Conservation (phyloP, 2,113 vertebrate species). For the Carassius auratus region DNA sequence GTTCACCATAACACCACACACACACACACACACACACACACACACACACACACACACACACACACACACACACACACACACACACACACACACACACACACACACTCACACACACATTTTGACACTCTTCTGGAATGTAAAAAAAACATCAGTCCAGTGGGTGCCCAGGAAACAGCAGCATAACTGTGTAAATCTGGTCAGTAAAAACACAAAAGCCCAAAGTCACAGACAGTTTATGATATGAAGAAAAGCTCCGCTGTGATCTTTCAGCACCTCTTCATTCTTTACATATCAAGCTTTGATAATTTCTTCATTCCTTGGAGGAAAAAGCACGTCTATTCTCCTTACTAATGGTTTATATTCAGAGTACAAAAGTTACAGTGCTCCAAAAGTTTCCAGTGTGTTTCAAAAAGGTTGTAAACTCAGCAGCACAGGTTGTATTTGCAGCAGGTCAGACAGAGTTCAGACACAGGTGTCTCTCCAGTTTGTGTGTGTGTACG, state of each 20-base stretch:
- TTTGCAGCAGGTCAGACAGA: slow-evolving; percentile 51
- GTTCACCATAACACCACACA: neutral
- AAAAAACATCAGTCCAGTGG: slow-evolving; percentile 31
- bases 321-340: slow-evolving; percentile 5
- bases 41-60: neutral
- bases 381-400: slow-evolving; percentile 46
- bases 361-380: neutral
- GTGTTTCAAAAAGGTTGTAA: slow-evolving; percentile 56
- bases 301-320: neutral
- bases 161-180: slow-evolving; percentile 42
- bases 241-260: slow-evolving; percentile 16
- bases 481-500: slow-evolving; percentile 42
- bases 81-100: neutral
- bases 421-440: slow-evolving; percentile 50
- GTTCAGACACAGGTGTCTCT: slow-evolving; percentile 41
- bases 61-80: neutral
- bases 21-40: neutral
- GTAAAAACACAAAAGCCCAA: slow-evolving; percentile 26
- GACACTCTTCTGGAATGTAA: slow-evolving; percentile 43
- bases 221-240: slow-evolving; percentile 32
- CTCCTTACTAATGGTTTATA: neutral
- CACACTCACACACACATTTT: neutral
- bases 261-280: slow-evolving; percentile 7
- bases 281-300: neutral
- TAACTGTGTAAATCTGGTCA: slow-evolving; percentile 24